These are phyloP conservation scores for Sibirionetta formosa DNA, from an alignment of 2,797 vertebrate species.

Conservation along the genomic window DNA sequence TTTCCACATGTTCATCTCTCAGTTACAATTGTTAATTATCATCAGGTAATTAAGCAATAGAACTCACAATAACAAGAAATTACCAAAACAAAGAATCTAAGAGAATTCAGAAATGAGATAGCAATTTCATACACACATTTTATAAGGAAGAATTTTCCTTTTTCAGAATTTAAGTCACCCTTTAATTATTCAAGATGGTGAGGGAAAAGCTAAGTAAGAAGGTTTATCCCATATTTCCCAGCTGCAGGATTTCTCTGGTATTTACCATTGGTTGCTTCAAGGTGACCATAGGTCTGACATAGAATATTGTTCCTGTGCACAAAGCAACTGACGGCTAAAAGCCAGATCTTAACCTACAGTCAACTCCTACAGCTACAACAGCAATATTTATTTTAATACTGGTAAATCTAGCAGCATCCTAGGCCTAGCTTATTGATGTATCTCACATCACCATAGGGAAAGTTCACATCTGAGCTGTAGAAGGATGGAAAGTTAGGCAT, in stretches of 20 bases:
- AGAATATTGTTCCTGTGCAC: not conserved
- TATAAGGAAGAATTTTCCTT: not conserved
- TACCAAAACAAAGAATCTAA: not conserved
- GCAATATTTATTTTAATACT: not conserved
- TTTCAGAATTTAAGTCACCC: not conserved
- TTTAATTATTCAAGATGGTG: not conserved
- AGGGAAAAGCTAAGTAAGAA: not conserved
- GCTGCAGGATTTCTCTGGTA: not conserved
- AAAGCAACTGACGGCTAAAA: not conserved
- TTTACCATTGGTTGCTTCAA: not conserved
- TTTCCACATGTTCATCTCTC: not conserved
- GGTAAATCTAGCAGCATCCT: not conserved
- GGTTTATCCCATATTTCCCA: not conserved
- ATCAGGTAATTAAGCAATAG: not conserved
- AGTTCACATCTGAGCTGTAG: not conserved
- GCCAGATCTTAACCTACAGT: not conserved
- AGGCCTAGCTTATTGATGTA: not conserved
- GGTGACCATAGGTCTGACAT: not conserved
- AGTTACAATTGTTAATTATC: not conserved
- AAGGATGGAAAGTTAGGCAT: not conserved
- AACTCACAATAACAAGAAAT: not conserved
- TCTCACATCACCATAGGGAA: not conserved
- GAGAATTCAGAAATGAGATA: not conserved
- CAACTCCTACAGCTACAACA: not conserved
- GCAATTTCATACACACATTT: not conserved